Percentiles rank a stretch among this genome's conserved stretches.
Conservation (phyloP, 2,113 vertebrate species). For the Podilymbus podiceps region DNA sequence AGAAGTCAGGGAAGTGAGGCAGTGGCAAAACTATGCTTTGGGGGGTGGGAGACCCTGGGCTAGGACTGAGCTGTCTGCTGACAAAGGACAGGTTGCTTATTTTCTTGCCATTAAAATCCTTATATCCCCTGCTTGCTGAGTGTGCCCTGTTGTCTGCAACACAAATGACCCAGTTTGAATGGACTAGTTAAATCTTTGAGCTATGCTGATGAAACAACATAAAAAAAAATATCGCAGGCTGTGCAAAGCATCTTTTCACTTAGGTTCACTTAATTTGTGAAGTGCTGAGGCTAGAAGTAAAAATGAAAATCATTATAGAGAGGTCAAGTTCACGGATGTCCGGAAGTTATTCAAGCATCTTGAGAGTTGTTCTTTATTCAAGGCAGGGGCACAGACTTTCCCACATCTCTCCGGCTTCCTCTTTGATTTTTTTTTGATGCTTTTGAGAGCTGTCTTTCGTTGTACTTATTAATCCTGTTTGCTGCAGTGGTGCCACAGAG, state of each 20-base stretch:
- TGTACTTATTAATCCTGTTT: neutral
- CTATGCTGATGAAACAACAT: neutral
- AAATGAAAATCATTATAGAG: neutral
- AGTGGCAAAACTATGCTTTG: neutral
- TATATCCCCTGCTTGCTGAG: neutral
- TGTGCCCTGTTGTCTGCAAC: neutral
- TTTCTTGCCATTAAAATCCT: neutral
- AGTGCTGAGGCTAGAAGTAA: neutral
- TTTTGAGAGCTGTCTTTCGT: conserved; percentile 1
- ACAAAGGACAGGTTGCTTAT: neutral
- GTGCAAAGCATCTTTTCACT: neutral
- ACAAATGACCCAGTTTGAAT: conserved; percentile 18
- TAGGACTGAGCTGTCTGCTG: neutral
- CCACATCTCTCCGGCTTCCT: neutral
- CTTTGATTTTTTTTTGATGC: neutral
- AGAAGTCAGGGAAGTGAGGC: neutral
- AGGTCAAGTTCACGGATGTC: neutral
- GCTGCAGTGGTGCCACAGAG: neutral
- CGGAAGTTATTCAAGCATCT: neutral
- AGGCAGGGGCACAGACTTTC: neutral
- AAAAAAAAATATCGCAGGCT: neutral
- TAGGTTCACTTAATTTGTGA: neutral
- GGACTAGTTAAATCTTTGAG: neutral
- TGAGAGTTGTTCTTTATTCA: neutral
- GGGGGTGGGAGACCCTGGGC: neutral